phyloP scores from a whole-genome alignment of 2,113 vertebrate genomes.

The Salminus brasiliensis region DNA sequence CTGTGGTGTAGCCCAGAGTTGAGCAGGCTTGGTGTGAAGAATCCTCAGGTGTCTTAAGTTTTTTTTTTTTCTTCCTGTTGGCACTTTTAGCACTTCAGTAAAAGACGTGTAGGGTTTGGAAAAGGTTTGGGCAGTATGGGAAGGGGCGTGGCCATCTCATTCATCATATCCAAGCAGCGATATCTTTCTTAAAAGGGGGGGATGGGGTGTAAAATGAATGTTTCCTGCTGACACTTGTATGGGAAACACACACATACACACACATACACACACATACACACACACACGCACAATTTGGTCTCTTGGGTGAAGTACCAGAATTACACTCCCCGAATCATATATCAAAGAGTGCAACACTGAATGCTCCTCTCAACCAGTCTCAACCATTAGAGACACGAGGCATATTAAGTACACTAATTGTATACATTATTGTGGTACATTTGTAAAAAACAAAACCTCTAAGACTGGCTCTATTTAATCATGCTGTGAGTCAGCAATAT shows the following conservation, averaged over 20 bases:
- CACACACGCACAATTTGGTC: constrained; percentile 18
- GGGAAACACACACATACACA: constrained; percentile 20
- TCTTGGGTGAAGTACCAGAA: constrained; percentile 27
- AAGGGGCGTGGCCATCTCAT: background rate
- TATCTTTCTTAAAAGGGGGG: constrained; percentile 32
- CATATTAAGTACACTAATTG: background rate
- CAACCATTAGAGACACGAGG: background rate
- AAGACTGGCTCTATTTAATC: background rate
- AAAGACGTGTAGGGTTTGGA: background rate
- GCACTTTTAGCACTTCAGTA: constrained; percentile 76
- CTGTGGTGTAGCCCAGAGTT: background rate
- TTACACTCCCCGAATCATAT: background rate
- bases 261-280: background rate
- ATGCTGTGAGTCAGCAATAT: constrained; percentile 2
- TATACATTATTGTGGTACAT: background rate
- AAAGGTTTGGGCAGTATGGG: constrained; percentile 16
- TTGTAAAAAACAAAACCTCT: background rate
- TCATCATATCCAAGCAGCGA: constrained; percentile 51
- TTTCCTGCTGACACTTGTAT: constrained; percentile 6
- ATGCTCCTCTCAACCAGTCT: background rate
- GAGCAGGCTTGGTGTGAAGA: constrained; percentile 17
- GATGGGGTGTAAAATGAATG: constrained; percentile 8
- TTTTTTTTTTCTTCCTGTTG: constrained; percentile 58
- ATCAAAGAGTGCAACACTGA: background rate
- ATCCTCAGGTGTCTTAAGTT: constrained; percentile 61